These are phyloP conservation scores for Hippocampus guttulatus DNA, from an alignment of 2,113 vertebrate genomes.

Conservation along the genomic window DNA sequence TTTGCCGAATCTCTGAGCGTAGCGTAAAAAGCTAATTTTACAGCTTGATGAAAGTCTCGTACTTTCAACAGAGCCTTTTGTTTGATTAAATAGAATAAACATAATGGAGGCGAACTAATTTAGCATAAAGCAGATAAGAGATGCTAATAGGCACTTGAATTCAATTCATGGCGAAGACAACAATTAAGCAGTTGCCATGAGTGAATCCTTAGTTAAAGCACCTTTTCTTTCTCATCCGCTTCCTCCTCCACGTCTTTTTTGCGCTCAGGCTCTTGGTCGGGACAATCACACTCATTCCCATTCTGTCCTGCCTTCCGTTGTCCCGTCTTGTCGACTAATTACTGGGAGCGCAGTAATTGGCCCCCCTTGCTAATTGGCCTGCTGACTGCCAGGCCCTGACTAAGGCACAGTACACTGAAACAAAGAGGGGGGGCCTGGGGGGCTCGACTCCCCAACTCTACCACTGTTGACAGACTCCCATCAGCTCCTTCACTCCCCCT, in stretches of 20 bases:
- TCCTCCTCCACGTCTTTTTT: conserved; percentile 36
- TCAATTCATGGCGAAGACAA: conserved; percentile 20
- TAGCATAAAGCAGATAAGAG: conserved; percentile 1
- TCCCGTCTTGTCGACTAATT: conserved; percentile 69
- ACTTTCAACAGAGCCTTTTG: neutral
- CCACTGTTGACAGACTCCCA: conserved; percentile 63
- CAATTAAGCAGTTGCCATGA: conserved; percentile 35
- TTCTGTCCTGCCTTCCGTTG: conserved; percentile 56
- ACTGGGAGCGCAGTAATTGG: conserved; percentile 67
- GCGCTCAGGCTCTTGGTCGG: conserved; percentile 31
- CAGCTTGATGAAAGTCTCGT: neutral
- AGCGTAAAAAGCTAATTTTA: neutral
- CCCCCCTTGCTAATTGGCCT: conserved; percentile 70
- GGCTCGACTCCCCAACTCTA: conserved; percentile 48
- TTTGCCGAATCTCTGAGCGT: neutral
- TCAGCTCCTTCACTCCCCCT: conserved; percentile 54
- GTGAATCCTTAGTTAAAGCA: conserved; percentile 31
- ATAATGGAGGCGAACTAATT: neutral
- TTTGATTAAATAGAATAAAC: neutral
- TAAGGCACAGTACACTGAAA: conserved; percentile 47
- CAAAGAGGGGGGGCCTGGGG: neutral
- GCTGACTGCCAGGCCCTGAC: conserved; percentile 64
- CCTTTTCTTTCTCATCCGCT: conserved; percentile 40
- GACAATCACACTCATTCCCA: conserved; percentile 54
- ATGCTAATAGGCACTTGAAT: conserved; percentile 22